Base-by-base conservation (phyloP, 2,113 vertebrate species). In the Corythaeola cristata region DNA sequence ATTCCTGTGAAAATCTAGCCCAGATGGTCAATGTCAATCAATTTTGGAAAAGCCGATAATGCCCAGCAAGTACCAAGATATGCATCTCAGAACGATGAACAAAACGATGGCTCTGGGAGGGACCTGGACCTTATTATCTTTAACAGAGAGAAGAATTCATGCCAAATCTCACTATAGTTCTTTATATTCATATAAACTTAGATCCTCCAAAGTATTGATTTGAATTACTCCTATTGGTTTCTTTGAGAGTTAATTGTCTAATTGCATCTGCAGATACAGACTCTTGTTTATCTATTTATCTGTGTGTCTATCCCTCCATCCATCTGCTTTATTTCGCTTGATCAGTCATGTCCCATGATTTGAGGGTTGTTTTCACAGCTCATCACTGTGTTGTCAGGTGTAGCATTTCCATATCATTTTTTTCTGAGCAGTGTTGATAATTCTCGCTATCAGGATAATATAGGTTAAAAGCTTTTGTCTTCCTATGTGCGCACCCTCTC, bases 21-120 rank as follows among this genome's bases (percentile, higher is more conserved):
- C 94, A 69, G 59, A 77, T 52, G 72, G 88, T 75, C 71, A 10
- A 23, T 52, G 88, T 44, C 83, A 77, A n/a, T 78, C 68, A 72
- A 15, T 39, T 67, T 5, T 49, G 88, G 85, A 17, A 49, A 89
- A 81, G 85, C 44, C 55, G 55, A 2, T 44, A 35, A 27, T 45
- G 67, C 68, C 90, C 88, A 63, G 90, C 27, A 92, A 59, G 41
- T 10, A 22, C 45, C 0, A 3, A 55, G 88, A 11, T 49, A 45
- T 0, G 19, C 71, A 9, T 28, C 77, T 85, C 53, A 18, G 72
- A 22, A 4, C 0, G 1, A 41, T 8, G 63, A 69, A 41, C 0
- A 2, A 33, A 90, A 30, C 0, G 0, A 11, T 22, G 74, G 75
- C 32, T 85, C 35, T 3, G 2, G 49, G n/a, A 83, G 56, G 71